Base-by-base conservation (phyloP, 1,140 invertebrate genomes). In the Oppia nitens region DNA sequence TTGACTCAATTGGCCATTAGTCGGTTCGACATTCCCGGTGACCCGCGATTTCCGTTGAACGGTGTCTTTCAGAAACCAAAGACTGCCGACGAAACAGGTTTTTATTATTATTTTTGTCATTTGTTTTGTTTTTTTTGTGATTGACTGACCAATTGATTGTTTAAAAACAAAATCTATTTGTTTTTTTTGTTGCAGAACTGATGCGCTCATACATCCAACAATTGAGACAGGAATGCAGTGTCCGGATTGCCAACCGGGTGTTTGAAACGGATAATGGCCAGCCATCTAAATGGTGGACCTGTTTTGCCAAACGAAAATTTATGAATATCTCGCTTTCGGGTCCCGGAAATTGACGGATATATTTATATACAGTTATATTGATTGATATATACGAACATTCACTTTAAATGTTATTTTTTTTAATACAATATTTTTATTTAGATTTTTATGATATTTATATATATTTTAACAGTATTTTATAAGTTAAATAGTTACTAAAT, bases 261-360 rank as follows among this genome's bases (percentile, higher is more conserved):
- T 95, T 91, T 72, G 81, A 79, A 45, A 79, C 81, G 23, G 83
- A 87, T 61, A 86, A 90, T 73, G 89, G 89, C 1, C 92, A 91
- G 68, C 90, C 94, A 14, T 92, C 87, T 67, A 98, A 79, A 75
- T 98, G 95, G 95, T 99, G 95, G 95, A 75, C 96, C 26, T 98
- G 94, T 69, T 99, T 98, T 76, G 84, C 91, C n/a, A 95, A 95
- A 69, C 94, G 93, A 78, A 95, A 94, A 77, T 99, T 99, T 69
- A 98, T 99, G 93, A 95, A 98, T 68, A 98, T 98, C 71, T 94
- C 88, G 47, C 74, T 98, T 9, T 85, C 85, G 53, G 84, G 69
- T 51, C 74, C 32, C 17, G 32, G 32, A 40, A 40, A 40, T 40
- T 40, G 32, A 40, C 17, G 6, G 17, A 40, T 40, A 40, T 6